Base-by-base conservation (phyloP, 1,140 invertebrate species). In the Venturia canescens region DNA sequence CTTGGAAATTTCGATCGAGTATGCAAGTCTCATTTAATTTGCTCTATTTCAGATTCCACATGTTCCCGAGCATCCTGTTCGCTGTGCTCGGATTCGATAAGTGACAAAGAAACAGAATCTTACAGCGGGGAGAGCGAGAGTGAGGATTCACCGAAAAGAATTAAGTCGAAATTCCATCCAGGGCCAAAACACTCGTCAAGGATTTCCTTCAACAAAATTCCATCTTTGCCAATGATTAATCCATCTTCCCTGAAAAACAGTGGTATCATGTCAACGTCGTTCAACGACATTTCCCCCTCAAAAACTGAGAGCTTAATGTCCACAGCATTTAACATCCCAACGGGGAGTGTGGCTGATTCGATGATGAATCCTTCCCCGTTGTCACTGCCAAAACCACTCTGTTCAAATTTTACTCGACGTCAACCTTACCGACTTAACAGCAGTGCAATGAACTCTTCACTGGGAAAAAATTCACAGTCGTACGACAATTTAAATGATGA, bases 1-100 rank as follows among this genome's bases (percentile, higher is more conserved):
- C n/a, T n/a, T n/a, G n/a, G n/a, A n/a, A n/a, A n/a, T n/a, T 34
- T 34, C 7, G 11, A 44, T 44, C 1, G 13, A 44, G 38, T 9
- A 11, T 44, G 11, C 7, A 44, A 44, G 13, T 44, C 2, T 11
- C 7, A 44, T 70, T 38, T 80, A n/a, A n/a, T 63, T 34, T 60
- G 34, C 60, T 7, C 29, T 57, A 82, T 82, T 85, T 80, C 80
- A 93, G 93, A 92, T 86, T 94, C 94, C 0, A 94, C 93, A 5
- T 94, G 93, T 86, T 93, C 94, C 3, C 90, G 93, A 81, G 87
- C 92, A 79, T 92, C 93, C 1, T 93, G 93, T 84, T 93, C 93
- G 2, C 82, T 93, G 57, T 93, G 93, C 80, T 92, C 91, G 34
- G 90, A 92, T 71, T 92, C 91, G 9, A 88, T 80, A n/a, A 93